phyloP scores from a whole-genome alignment of 2,113 vertebrate genomes.

The Tetraodon nigroviridis region DNA sequence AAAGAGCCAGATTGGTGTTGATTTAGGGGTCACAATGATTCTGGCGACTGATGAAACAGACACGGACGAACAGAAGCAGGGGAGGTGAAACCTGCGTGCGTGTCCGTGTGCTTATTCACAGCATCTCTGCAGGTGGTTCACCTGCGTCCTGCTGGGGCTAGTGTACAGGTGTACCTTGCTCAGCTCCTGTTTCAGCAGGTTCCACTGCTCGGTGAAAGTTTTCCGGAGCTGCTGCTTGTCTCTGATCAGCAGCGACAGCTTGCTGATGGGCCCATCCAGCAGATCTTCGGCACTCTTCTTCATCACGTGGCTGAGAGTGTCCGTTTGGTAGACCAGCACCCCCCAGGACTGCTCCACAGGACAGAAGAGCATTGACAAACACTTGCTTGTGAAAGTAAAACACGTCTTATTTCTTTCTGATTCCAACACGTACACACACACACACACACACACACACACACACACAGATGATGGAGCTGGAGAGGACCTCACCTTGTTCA shows the following conservation, averaged over 20 bases:
- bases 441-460: no score
- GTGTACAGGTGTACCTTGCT: slow-evolving; percentile 41
- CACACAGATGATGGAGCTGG: background rate
- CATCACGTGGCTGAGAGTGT: slow-evolving; percentile 84
- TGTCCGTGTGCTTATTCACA: no score
- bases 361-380: background rate
- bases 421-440: no score
- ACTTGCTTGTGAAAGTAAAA: no score
- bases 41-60: no score
- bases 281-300: slow-evolving; percentile 85
- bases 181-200: slow-evolving; percentile 84
- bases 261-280: slow-evolving; percentile 84
- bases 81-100: no score
- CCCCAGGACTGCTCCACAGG: slow-evolving; percentile 80
- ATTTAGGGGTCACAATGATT: no score
- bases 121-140: no score
- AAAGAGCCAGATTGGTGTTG: no score
- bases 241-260: slow-evolving; percentile 85
- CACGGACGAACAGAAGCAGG: no score
- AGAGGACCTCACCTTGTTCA: slow-evolving; percentile 76
- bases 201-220: slow-evolving; percentile 86
- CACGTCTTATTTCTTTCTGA: no score
- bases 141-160: background rate
- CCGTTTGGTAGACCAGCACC: slow-evolving; percentile 82
- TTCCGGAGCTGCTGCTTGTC: slow-evolving; percentile 93